Conservation (phyloP, 2,113 vertebrate species). For the Rafetus swinhoei region DNA sequence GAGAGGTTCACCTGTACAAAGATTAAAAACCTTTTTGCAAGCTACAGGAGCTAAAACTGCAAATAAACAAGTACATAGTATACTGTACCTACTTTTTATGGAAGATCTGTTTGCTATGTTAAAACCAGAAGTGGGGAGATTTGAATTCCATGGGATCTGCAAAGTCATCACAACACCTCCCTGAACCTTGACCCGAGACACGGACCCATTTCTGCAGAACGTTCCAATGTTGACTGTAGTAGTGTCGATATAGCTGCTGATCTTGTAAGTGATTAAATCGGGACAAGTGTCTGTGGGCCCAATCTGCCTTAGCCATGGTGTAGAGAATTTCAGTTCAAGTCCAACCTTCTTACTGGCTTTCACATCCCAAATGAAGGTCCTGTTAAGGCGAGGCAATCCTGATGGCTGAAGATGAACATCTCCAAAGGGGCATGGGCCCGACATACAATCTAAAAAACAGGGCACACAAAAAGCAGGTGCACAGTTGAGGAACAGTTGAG, state of each 20-base stretch:
- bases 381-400: constrained; percentile 82
- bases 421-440: constrained; percentile 75
- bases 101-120: constrained; percentile 81
- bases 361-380: constrained; percentile 88
- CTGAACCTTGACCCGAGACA: constrained; percentile 82
- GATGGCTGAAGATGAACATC: constrained; percentile 75
- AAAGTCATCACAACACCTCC: constrained; percentile 80
- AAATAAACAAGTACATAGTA: neutral
- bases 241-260: constrained; percentile 70
- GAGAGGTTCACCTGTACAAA: neutral
- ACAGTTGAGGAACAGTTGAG: neutral
- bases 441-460: constrained; percentile 84
- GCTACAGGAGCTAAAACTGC: neutral
- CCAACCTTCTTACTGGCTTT: constrained; percentile 70
- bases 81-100: constrained; percentile 80
- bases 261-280: constrained; percentile 78
- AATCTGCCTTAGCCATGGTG: constrained; percentile 84
- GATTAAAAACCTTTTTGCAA: neutral
- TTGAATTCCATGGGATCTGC: constrained; percentile 78
- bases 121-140: constrained; percentile 78
- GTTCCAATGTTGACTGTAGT: constrained; percentile 79
- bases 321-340: constrained; percentile 86
- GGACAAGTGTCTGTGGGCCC: constrained; percentile 76
- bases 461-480: constrained; percentile 6
- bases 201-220: constrained; percentile 88